These are phyloP conservation scores for Rachycentron canadum DNA, from an alignment of 2,797 vertebrate species.

Conservation along the genomic window DNA sequence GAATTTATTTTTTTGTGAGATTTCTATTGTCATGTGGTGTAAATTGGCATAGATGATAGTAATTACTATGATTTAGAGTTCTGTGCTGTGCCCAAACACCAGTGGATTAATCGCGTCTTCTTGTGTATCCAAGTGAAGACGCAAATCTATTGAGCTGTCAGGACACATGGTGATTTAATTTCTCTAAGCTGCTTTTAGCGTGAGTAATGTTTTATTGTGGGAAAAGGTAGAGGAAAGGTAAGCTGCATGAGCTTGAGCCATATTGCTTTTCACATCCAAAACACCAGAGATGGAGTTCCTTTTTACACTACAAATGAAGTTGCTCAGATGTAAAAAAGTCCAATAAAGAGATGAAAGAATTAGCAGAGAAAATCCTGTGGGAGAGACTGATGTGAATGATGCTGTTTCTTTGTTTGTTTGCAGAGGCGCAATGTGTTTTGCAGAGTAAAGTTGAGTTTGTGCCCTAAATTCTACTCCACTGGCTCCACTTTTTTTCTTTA, in stretches of 20 bases:
- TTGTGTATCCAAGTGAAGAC: conserved; percentile 70
- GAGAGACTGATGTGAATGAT: conserved; percentile 34
- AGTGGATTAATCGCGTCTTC: conserved; percentile 71
- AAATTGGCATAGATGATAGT: conserved; percentile 73
- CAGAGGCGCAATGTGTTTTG: conserved; percentile 41
- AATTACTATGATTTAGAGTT: conserved; percentile 75
- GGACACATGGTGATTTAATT: conserved; percentile 76
- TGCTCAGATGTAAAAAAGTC: conserved; percentile 47
- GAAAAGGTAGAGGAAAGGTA: conserved; percentile 63
- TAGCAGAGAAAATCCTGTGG: conserved; percentile 43
- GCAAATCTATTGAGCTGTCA: conserved; percentile 73
- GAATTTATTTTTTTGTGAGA: not conserved
- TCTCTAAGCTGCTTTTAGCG: conserved; percentile 75
- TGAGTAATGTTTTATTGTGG: conserved; percentile 70
- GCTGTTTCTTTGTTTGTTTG: conserved; percentile 52
- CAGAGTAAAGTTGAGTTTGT: conserved; percentile 48
- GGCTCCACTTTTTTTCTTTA: conserved; percentile 63
- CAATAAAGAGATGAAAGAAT: conserved; percentile 65
- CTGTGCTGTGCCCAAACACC: conserved; percentile 53
- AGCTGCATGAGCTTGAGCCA: conserved; percentile 47
- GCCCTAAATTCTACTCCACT: conserved; percentile 58
- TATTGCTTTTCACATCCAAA: conserved; percentile 53
- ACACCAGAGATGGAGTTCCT: conserved; percentile 26
- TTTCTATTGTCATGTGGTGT: conserved; percentile 58
- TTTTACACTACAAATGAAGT: conserved; percentile 43